Evolutionary conservation across 2,113 vertebrate genomes (phyloP), one percentile per base, ranked within the genome.

Genomic region (Rissa tridactyla): DNA sequence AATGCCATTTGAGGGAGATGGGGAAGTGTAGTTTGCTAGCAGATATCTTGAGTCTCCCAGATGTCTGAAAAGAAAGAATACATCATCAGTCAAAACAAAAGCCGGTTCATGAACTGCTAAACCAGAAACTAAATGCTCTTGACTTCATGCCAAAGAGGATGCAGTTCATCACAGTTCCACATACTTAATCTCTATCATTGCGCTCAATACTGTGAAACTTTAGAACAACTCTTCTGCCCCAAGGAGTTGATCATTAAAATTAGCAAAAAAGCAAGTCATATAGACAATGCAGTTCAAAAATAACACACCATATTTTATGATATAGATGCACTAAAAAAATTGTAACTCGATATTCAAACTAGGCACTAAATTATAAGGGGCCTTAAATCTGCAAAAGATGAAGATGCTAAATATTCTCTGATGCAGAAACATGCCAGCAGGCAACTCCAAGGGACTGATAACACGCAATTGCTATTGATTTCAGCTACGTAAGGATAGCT

Each of bases 121-220:
- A 94, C 54, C 82, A 97, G 91, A 95, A 97, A 97, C 89, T 86
- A 84, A 87, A 82, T 6, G 46, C 70, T 94, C 84, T 94, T 97
- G 96, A 92, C 89, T 92, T 52, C 13, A 1, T 80, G 95, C 96
- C 96, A 95, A 62, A 94, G 86, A 97, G 96, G 95, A 94, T 96
- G 97, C 75, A 96, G 95, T 96, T 95, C 94, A 92, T 97, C 95
- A 95, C 71, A 66, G 75, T 25, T 88, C 84, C 96, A 97, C 95
- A 80, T 96, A 96, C 87, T 97, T 90, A 91, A 97, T 97, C 96
- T 95, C 92, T 95, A 94, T 94, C 92, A 73, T 30, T 85, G 87
- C 3, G 51, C 84, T 90, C 93, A 79, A 22, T 82, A 20, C 94
- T 83, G 78, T 77, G 92, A 96, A 97, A 96, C 89, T 92, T 85